A percentile compares a stretch with the other conserved stretches of the same genome.
Evolutionary conservation across 2,888 invertebrate species (phyloP).

Genomic region (Torymus tubicola): DNA sequence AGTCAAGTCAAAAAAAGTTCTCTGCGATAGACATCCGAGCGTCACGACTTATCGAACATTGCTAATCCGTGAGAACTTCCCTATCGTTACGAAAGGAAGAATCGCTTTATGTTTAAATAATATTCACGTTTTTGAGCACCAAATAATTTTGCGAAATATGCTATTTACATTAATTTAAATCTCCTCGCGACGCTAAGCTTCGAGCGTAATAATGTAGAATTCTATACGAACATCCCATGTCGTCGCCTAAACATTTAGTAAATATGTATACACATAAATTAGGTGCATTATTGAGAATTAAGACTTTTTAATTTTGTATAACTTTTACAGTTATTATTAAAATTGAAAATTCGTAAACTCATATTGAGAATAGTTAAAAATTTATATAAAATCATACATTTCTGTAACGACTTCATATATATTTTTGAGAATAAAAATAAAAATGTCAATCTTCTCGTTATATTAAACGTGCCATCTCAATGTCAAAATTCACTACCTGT

Average conservation of each 20-base stretch:
- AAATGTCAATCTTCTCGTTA: slow-evolving; percentile 44
- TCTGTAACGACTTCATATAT: slow-evolving; percentile 54
- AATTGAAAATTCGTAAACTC: slow-evolving; percentile 54
- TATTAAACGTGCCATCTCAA: slow-evolving; percentile 54
- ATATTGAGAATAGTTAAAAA: slow-evolving; percentile 51
- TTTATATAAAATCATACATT: slow-evolving; percentile 56
- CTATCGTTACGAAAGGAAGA: slow-evolving; percentile 31
- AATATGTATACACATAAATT: slow-evolving; percentile 49
- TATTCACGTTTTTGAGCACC: slow-evolving; percentile 49
- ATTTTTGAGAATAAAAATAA: slow-evolving; percentile 49
- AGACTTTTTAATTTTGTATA: slow-evolving; percentile 59
- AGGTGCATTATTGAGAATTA: slow-evolving; percentile 53
- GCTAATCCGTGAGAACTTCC: slow-evolving; percentile 47
- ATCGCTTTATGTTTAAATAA: slow-evolving; percentile 44
- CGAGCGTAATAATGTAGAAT: slow-evolving; percentile 42
- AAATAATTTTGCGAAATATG: slow-evolving; percentile 53
- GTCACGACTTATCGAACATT: slow-evolving; percentile 28
- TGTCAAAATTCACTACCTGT: slow-evolving; percentile 52
- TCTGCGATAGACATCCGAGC: slow-evolving; percentile 23
- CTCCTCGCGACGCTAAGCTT: slow-evolving; percentile 46
- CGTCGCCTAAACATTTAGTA: slow-evolving; percentile 49
- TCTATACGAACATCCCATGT: slow-evolving; percentile 44
- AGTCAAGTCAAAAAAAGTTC: slow-evolving; percentile 32
- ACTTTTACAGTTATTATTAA: slow-evolving; percentile 55
- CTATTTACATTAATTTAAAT: slow-evolving; percentile 55